Conservation (phyloP, 2,797 vertebrate genomes). For the Oreonectes daqikongensis region DNA sequence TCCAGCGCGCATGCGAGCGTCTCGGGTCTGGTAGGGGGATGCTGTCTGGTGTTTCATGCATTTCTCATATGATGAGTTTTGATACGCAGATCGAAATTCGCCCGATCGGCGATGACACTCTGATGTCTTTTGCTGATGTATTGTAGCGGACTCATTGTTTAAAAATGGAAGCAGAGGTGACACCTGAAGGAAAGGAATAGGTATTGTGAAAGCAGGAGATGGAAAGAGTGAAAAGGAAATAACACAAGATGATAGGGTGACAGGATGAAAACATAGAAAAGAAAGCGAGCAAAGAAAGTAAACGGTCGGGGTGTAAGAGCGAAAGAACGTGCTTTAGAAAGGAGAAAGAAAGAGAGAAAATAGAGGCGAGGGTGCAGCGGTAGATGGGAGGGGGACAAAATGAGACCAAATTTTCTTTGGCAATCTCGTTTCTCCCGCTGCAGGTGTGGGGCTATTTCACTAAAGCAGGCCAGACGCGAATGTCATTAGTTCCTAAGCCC, state of each 20-base stretch:
- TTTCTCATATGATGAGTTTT: slow-evolving; percentile 43
- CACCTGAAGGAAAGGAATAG: slow-evolving; percentile 11
- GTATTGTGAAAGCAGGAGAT: slow-evolving; percentile 1
- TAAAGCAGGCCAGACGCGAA: slow-evolving; percentile 99
- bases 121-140: slow-evolving; percentile 65
- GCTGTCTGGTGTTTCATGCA: slow-evolving; percentile 46
- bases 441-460: slow-evolving; percentile 99
- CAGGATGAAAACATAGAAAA: slow-evolving; percentile 2
- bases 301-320: slow-evolving; percentile 66
- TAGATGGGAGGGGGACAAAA: slow-evolving; percentile 80
- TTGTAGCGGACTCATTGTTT: slow-evolving; percentile 3
- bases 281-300: slow-evolving; percentile 5
- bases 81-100: slow-evolving; percentile 30
- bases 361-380: slow-evolving; percentile 59
- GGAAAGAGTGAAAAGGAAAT: slow-evolving; percentile 22
- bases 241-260: slow-evolving; percentile 8
- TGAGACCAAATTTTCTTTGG: slow-evolving; percentile 99
- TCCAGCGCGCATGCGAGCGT: slow-evolving; percentile 77
- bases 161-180: slow-evolving; percentile 28
- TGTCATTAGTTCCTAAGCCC: slow-evolving; percentile 99
- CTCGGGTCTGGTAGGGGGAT: slow-evolving; percentile 58
- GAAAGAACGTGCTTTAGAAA: slow-evolving; percentile 65
- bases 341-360: slow-evolving; percentile 71
- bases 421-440: slow-evolving; percentile 99
- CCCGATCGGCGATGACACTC: slow-evolving; percentile 31